Percentiles rank a stretch among this genome's conserved stretches.
These are phyloP conservation scores for Microplitis deprimator DNA, from an alignment of 2,888 invertebrate genomes.

Conservation along the genomic window DNA sequence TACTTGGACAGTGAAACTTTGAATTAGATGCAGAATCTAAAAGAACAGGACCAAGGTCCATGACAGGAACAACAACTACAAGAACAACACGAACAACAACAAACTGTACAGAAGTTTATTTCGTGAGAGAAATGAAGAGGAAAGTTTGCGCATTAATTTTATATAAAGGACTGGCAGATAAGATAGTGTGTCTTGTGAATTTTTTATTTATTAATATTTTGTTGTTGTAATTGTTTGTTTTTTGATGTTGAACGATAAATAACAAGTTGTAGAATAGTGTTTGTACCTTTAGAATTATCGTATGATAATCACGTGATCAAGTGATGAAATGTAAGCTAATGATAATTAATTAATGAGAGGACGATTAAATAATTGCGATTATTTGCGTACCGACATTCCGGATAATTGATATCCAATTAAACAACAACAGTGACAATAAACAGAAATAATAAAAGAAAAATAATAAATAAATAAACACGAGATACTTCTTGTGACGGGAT, in stretches of 20 bases:
- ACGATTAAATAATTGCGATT: constrained; percentile 4
- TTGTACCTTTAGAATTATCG: constrained; percentile 8
- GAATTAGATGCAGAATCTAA: constrained; percentile 22
- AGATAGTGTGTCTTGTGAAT: constrained; percentile 29
- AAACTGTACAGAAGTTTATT: constrained; percentile 10
- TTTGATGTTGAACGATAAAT: neutral
- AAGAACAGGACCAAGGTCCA: constrained; percentile 21
- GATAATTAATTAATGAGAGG: neutral
- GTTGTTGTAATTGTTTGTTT: constrained; percentile 1
- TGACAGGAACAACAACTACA: neutral
- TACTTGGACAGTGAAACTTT: constrained; percentile 21
- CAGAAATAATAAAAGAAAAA: constrained; percentile 1
- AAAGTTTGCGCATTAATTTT: constrained; percentile 39
- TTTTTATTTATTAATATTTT: constrained; percentile 6
- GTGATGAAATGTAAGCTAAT: constrained; percentile 22
- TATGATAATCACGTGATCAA: constrained; percentile 25
- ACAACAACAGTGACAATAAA: neutral
- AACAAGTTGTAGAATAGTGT: constrained; percentile 1
- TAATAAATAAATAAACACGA: neutral
- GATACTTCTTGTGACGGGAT: neutral
- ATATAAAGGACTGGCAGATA: constrained; percentile 19
- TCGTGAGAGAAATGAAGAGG: constrained; percentile 1
- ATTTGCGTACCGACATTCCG: neutral
- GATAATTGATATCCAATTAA: neutral
- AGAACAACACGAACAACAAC: neutral